Conservation (phyloP, 2,797 vertebrate genomes). For the Trichosurus vulpecula region DNA sequence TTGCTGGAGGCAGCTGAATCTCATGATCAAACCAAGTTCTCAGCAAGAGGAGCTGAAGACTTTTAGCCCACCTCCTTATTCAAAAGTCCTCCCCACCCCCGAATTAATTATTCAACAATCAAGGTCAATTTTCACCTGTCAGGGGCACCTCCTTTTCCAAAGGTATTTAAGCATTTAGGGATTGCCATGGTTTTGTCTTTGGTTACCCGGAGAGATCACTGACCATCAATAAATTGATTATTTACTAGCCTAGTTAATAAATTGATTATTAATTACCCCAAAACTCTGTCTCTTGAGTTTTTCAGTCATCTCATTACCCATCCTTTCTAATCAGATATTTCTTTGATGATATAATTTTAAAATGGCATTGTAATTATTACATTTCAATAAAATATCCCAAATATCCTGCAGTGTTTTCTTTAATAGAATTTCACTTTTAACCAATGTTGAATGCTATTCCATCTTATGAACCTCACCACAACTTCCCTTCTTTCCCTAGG, state of each 20-base stretch:
- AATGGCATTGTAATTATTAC: not conserved
- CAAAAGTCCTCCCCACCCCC: not conserved
- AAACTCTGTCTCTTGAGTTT: not conserved
- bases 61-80: not conserved
- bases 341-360: not conserved
- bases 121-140: not conserved
- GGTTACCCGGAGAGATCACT: not conserved
- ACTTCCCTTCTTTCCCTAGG: not conserved
- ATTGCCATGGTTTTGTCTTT: not conserved
- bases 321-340: not conserved
- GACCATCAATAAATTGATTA: not conserved
- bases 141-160: not conserved
- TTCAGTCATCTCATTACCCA: not conserved
- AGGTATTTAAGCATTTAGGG: not conserved
- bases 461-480: not conserved
- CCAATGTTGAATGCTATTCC: not conserved
- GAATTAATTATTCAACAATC: not conserved
- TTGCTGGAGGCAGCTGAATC: not conserved
- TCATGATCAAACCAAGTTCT: not conserved
- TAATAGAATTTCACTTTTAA: not conserved
- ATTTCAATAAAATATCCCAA: not conserved
- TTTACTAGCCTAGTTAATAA: not conserved
- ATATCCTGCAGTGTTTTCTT: not conserved
- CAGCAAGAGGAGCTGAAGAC: not conserved
- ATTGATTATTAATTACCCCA: not conserved